phyloP scores from a whole-genome alignment of 30 jellyfish, hydroid and myxozoan species.

The Hydractinia symbiolongicarpus region DNA sequence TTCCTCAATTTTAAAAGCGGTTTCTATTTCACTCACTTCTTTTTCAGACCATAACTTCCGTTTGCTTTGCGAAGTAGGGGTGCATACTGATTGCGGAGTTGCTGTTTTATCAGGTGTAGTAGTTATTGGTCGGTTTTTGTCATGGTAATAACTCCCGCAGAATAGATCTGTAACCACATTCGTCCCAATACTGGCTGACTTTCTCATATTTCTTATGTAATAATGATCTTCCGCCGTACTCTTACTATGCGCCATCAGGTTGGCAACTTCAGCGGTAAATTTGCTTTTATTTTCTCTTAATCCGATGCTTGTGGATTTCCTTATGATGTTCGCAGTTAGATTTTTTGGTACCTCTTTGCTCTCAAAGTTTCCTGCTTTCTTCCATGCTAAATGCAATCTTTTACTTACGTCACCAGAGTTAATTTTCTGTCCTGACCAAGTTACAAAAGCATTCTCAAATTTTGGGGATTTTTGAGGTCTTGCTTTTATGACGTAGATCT shows the following conservation, averaged over 20 bases:
- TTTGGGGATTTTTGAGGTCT: constrained; percentile 9
- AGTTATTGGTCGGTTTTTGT: background rate
- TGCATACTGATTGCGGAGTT: too few species aligned
- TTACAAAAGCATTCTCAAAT: constrained; percentile 10
- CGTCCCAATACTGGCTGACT: background rate
- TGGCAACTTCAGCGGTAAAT: constrained; percentile 4
- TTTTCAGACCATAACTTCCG: constrained; percentile 6
- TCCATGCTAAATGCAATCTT: constrained; percentile 16
- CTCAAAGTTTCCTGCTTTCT: constrained; percentile 16
- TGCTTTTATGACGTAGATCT: background rate
- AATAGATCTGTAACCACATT: constrained; percentile 1
- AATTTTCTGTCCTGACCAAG: constrained; percentile 10
- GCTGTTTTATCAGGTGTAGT: background rate
- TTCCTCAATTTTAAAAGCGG: background rate
- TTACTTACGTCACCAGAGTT: constrained; percentile 2
- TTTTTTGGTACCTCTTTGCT: constrained; percentile 5
- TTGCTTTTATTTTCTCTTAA: background rate
- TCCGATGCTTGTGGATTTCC: constrained; percentile 12
- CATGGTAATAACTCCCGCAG: background rate
- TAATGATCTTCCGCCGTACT: constrained; percentile 8
- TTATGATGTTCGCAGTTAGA: constrained; percentile 8
- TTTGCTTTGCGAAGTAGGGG: background rate
- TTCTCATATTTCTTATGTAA: background rate
- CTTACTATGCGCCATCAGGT: constrained; percentile 11
- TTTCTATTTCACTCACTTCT: background rate